Evolutionary conservation across 2,113 vertebrate genomes (phyloP).

Genomic region (Lota lota): DNA sequence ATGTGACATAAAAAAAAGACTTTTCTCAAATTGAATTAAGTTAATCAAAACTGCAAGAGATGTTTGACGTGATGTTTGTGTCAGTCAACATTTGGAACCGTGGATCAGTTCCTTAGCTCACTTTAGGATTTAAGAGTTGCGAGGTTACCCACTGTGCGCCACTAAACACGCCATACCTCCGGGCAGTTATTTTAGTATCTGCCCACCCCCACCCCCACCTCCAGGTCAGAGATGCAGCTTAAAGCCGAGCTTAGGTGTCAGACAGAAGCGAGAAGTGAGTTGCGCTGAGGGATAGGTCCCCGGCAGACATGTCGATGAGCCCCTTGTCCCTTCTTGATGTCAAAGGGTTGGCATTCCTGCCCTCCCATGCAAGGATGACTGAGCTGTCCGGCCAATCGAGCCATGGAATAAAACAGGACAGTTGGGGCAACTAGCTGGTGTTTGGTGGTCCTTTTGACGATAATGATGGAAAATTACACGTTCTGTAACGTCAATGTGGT

Average conservation of each 20-base stretch:
- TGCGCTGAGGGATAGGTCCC: slow-evolving; percentile 23
- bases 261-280: slow-evolving; percentile 48
- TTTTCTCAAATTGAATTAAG: no score
- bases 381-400: slow-evolving; percentile 12
- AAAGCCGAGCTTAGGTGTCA: slow-evolving; percentile 40
- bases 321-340: slow-evolving; percentile 35
- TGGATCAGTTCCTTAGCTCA: background rate
- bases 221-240: slow-evolving; percentile 32
- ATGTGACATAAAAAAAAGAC: no score
- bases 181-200: slow-evolving; percentile 43
- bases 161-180: slow-evolving; percentile 57
- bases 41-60: no score
- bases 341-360: slow-evolving; percentile 34
- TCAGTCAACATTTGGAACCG: no score
- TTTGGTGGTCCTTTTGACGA: background rate
- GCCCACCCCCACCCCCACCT: slow-evolving; percentile 15
- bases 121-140: slow-evolving; percentile 27
- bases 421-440: background rate
- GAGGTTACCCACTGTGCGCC: slow-evolving; percentile 50
- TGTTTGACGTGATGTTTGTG: no score
- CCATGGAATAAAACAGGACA: slow-evolving; percentile 6
- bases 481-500: no score
- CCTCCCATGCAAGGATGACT: slow-evolving; percentile 1
- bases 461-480: no score
- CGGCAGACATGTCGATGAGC: slow-evolving; percentile 31